Evolutionary conservation across 2,113 vertebrate genomes (phyloP).

Genomic region (Chaetura pelagica): DNA sequence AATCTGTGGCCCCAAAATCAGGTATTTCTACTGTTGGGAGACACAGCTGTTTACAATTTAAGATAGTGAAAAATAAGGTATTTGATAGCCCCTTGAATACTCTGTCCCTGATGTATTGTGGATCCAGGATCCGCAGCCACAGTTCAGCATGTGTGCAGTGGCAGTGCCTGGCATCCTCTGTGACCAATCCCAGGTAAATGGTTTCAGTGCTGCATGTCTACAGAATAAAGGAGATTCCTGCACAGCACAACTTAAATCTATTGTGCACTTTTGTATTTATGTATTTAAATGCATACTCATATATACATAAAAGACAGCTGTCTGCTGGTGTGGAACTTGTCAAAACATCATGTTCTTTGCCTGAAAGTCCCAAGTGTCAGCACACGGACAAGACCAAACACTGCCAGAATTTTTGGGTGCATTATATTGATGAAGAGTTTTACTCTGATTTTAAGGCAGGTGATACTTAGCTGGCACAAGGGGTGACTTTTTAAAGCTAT

Average conservation of each 20-base stretch:
- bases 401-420: background rate
- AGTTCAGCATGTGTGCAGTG: background rate
- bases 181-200: background rate
- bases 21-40: background rate
- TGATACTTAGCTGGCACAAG: background rate
- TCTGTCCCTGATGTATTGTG: background rate
- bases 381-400: background rate
- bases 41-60: background rate
- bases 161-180: background rate
- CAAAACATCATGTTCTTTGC: background rate
- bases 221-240: background rate
- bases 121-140: background rate
- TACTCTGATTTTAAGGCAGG: background rate
- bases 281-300: background rate
- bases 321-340: background rate
- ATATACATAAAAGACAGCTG: background rate
- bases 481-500: background rate
- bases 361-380: background rate
- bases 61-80: background rate
- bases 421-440: background rate
- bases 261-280: background rate
- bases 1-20: background rate
- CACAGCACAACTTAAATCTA: background rate
- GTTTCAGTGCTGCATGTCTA: background rate
- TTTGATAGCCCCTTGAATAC: background rate